These are phyloP conservation scores for Camelus bactrianus DNA, from an alignment of 2,113 vertebrate genomes.

Conservation along the genomic window DNA sequence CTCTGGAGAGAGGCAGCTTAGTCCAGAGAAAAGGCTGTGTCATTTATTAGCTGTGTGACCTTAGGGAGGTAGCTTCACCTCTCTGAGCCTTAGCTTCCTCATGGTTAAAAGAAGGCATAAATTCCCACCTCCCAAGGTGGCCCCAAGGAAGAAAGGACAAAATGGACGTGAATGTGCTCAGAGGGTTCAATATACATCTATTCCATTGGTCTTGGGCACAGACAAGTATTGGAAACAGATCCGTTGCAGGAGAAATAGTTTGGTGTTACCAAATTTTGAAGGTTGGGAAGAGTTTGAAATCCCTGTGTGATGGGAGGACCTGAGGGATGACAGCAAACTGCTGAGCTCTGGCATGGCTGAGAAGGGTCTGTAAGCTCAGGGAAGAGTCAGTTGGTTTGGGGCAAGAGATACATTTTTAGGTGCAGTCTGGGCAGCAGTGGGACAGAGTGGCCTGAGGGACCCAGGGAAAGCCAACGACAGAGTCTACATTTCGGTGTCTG, in stretches of 20 bases:
- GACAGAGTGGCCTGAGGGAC: neutral
- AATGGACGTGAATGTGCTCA: neutral
- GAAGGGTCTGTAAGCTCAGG: neutral
- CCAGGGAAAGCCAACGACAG: fast-evolving
- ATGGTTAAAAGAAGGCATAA: neutral
- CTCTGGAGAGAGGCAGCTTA: neutral
- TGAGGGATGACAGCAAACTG: neutral
- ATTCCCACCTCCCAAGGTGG: neutral
- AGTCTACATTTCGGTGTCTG: fast-evolving
- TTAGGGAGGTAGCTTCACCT: neutral
- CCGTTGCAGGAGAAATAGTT: neutral
- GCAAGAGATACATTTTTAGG: neutral
- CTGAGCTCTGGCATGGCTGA: neutral
- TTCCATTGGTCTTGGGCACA: neutral
- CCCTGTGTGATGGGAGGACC: neutral
- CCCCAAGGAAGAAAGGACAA: neutral
- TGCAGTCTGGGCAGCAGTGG: fast-evolving
- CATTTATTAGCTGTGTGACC: neutral
- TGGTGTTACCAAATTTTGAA: neutral
- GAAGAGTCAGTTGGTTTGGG: neutral
- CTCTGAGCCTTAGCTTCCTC: neutral
- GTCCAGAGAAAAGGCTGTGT: neutral
- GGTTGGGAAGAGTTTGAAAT: neutral
- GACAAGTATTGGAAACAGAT: neutral
- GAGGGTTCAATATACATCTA: neutral